These are phyloP conservation scores for Saguinus oedipus DNA, from an alignment of 2,797 vertebrate species.

Conservation along the genomic window DNA sequence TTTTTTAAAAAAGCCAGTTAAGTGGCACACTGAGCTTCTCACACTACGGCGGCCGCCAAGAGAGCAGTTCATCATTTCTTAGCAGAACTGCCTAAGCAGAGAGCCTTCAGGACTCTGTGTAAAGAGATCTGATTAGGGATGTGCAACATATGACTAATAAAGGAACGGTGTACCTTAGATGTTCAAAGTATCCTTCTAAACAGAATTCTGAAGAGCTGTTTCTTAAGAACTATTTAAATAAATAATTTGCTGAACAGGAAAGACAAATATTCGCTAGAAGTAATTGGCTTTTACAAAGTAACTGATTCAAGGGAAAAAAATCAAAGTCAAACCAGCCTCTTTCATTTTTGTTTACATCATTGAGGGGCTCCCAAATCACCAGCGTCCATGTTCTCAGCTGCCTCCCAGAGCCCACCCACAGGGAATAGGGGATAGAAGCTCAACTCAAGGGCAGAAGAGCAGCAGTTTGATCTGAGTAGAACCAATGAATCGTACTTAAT, in stretches of 20 bases:
- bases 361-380: not conserved
- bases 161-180: conserved; percentile 74
- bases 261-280: conserved; percentile 56
- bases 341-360: conserved; percentile 38
- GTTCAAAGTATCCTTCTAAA: conserved; percentile 81
- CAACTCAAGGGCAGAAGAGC: not conserved
- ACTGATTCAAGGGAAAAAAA: conserved; percentile 52
- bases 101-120: conserved; percentile 20
- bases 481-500: not conserved
- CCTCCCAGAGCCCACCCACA: fast-evolving
- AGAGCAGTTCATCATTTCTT: not conserved
- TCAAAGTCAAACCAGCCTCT: conserved; percentile 38
- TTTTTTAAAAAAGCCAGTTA: not conserved
- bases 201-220: conserved; percentile 79
- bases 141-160: conserved; percentile 75
- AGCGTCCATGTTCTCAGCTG: not conserved
- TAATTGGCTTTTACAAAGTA: conserved; percentile 55
- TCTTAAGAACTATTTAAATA: conserved; percentile 75
- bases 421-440: not conserved
- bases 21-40: not conserved
- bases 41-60: not conserved
- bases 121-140: conserved; percentile 69
- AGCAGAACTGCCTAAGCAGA: conserved; percentile 56
- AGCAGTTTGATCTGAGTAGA: not conserved
- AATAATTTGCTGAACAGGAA: conserved; percentile 46